phyloP scores from a whole-genome alignment of 92 coral and sea anemone genomes.

The Galaxea fascicularis region DNA sequence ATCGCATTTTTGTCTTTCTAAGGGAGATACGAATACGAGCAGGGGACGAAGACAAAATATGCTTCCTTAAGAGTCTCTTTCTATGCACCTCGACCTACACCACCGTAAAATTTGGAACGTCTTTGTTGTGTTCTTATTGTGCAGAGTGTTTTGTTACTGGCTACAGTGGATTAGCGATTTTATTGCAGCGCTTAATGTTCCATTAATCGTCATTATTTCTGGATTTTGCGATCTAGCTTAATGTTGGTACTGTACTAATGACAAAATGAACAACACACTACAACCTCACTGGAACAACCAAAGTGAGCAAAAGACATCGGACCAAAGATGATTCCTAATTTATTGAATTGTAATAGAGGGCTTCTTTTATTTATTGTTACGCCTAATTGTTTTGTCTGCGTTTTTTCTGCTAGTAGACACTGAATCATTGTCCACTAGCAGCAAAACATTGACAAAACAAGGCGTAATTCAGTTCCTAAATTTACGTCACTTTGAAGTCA shows the following conservation, averaged over 20 bases:
- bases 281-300: background rate
- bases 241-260: slow-evolving; percentile 6
- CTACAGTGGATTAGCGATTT: background rate
- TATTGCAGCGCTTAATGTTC: background rate
- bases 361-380: background rate
- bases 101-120: no score
- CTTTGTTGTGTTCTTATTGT: no score
- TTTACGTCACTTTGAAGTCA: no score
- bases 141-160: background rate
- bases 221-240: background rate
- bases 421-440: no score
- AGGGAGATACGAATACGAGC: no score
- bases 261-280: background rate
- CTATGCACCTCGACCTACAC: no score
- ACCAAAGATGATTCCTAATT: background rate
- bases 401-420: no score
- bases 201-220: background rate
- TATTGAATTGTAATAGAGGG: background rate
- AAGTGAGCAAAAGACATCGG: background rate
- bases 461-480: no score
- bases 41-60: no score
- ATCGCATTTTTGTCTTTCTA: background rate
- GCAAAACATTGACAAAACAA: no score
- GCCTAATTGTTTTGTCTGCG: no score
- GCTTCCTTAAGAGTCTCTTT: no score